These are phyloP conservation scores for Mesoclemmys tuberculata DNA, from an alignment of 2,113 vertebrate genomes.

Conservation along the genomic window DNA sequence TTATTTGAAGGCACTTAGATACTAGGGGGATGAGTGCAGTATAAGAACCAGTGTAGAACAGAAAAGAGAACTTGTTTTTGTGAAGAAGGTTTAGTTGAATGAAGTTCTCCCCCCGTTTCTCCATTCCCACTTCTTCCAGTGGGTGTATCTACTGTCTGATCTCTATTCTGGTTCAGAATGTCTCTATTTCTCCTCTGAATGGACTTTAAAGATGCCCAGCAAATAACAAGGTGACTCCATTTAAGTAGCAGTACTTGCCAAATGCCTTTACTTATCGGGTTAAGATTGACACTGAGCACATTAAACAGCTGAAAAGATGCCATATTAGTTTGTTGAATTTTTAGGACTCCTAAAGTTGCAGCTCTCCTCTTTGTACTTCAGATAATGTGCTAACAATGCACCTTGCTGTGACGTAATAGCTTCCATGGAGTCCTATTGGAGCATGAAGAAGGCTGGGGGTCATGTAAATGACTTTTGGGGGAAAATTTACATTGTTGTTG, in stretches of 20 bases:
- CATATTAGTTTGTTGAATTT: background rate
- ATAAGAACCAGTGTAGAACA: background rate
- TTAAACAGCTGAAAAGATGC: background rate
- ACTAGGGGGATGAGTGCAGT: background rate
- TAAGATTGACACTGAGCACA: background rate
- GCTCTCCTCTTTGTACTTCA: background rate
- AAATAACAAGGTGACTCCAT: background rate
- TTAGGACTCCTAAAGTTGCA: background rate
- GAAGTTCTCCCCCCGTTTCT: background rate
- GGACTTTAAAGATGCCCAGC: background rate
- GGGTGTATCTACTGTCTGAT: background rate
- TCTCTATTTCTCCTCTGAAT: background rate
- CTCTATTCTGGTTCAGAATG: background rate
- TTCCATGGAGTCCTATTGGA: background rate
- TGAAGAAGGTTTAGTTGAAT: background rate
- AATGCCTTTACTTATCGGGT: background rate
- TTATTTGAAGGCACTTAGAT: background rate
- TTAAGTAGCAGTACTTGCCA: background rate
- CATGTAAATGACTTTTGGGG: background rate
- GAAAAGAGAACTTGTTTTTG: background rate
- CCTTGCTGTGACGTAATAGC: background rate
- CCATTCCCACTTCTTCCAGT: background rate
- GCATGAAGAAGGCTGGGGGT: background rate
- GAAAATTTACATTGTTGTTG: no score
- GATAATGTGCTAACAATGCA: background rate